phyloP scores from a whole-genome alignment of 2,113 vertebrate species.

The Heterotis niloticus region DNA sequence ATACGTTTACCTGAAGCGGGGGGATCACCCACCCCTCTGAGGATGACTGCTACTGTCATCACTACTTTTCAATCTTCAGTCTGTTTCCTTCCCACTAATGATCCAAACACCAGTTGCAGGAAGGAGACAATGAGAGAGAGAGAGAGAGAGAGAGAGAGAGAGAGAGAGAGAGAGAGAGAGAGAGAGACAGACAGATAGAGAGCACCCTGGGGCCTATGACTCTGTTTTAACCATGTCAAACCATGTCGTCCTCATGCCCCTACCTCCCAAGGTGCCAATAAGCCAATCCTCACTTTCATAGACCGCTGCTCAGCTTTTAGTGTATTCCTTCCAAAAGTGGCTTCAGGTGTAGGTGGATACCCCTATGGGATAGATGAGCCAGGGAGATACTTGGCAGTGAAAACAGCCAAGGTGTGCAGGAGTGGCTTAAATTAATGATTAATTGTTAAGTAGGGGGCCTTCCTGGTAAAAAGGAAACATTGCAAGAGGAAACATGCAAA shows the following conservation, averaged over 20 bases:
- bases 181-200: too few relatives aligned
- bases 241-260: slow-evolving; percentile 47
- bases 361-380: background rate
- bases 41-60: background rate
- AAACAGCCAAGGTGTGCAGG: slow-evolving; percentile 18
- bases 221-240: slow-evolving; percentile 35
- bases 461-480: slow-evolving; percentile 37
- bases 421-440: slow-evolving; percentile 36
- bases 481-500: background rate
- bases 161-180: too few relatives aligned
- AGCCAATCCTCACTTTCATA: background rate
- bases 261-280: slow-evolving; percentile 1
- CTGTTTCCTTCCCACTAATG: background rate
- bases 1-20: slow-evolving; percentile 53
- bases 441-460: slow-evolving; percentile 36
- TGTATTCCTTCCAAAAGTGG: slow-evolving; percentile 12
- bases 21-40: slow-evolving; percentile 32
- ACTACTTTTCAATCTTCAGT: slow-evolving; percentile 1
- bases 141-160: background rate
- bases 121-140: background rate
- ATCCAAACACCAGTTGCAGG: background rate
- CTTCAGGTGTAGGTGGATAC: background rate
- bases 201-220: slow-evolving; percentile 36
- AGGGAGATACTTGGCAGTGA: background rate
- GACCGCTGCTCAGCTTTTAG: slow-evolving; percentile 13